These are phyloP conservation scores for Phenganax marumi DNA, from an alignment of 92 coral and sea anemone species.

Conservation along the genomic window DNA sequence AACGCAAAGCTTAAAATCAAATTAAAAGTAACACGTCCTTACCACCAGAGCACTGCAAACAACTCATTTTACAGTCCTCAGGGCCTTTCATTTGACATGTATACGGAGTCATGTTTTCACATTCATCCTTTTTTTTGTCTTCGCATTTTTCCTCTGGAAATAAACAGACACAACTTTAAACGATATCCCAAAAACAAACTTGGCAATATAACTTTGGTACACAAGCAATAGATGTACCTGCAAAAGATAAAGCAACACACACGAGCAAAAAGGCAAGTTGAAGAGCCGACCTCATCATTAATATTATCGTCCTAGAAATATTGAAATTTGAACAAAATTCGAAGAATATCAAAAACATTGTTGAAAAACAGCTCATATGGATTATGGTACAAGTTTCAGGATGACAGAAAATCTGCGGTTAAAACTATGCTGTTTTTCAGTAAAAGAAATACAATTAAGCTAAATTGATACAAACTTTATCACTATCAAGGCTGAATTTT, in stretches of 20 bases:
- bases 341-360: no score
- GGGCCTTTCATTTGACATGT: background rate
- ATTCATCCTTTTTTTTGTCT: constrained; percentile 13
- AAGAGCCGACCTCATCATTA: background rate
- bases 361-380: background rate
- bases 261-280: background rate
- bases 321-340: no score
- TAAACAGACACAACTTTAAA: background rate
- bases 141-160: constrained; percentile 9
- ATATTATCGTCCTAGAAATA: background rate
- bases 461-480: background rate
- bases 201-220: background rate
- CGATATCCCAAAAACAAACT: background rate
- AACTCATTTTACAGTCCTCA: background rate
- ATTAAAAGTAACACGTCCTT: background rate
- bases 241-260: constrained; percentile 5
- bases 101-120: background rate
- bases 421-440: no score
- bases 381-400: background rate
- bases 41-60: constrained; percentile 6
- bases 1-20: no score
- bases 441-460: no score
- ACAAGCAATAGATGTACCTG: background rate
- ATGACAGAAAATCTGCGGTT: background rate
- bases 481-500: no score